Conservation (phyloP, 1,140 invertebrate species). For the Zaprionus capensis region DNA sequence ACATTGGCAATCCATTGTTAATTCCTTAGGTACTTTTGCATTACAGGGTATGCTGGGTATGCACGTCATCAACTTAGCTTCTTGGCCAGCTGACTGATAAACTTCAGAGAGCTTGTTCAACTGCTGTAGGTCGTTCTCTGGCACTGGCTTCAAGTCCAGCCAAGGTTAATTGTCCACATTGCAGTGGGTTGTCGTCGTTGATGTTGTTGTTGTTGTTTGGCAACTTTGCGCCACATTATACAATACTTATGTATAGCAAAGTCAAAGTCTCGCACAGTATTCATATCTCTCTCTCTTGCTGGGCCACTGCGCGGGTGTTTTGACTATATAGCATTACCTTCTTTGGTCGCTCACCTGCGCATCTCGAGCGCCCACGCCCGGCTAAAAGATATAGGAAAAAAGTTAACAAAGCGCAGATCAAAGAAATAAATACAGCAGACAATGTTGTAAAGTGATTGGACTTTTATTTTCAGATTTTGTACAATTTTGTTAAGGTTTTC, state of each 20-base stretch:
- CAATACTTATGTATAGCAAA: conserved; percentile 49
- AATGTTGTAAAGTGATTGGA: conserved; percentile 55
- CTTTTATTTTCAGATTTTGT: conserved; percentile 45
- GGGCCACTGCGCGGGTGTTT: conserved; percentile 68
- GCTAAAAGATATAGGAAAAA: conserved; percentile 9
- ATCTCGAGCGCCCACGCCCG: conserved; percentile 59
- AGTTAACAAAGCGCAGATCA: conserved; percentile 15
- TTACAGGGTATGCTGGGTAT: conserved; percentile 21
- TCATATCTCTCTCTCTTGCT: conserved; percentile 34
- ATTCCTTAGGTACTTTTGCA: not conserved
- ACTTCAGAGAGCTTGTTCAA: conserved; percentile 15
- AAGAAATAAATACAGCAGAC: conserved; percentile 23
- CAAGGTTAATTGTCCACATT: conserved; percentile 75
- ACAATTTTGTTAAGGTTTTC: conserved; percentile 9
- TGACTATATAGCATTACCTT: conserved; percentile 74
- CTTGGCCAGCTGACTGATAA: conserved; percentile 21
- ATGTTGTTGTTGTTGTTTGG: conserved; percentile 44
- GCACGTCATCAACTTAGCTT: conserved; percentile 24
- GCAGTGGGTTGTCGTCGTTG: conserved; percentile 61
- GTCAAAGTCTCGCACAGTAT: not conserved
- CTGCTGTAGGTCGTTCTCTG: conserved; percentile 71
- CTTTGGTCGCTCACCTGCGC: conserved; percentile 77
- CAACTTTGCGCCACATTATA: conserved; percentile 60
- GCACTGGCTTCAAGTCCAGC: conserved; percentile 68
- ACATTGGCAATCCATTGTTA: too few species aligned